Conservation (phyloP, 1,140 invertebrate genomes). For the Colletes gigas region DNA sequence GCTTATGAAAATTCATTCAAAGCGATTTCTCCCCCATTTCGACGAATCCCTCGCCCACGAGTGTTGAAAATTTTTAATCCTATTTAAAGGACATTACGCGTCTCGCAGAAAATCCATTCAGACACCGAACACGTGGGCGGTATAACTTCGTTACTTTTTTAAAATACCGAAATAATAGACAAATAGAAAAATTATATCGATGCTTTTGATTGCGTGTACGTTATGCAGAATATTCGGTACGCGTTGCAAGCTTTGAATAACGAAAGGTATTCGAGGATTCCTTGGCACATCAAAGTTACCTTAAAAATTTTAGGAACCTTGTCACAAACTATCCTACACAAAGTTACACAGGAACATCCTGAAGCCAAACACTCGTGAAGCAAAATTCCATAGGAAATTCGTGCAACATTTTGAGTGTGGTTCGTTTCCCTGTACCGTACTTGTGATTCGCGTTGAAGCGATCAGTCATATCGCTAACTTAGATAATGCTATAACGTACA, state of each 20-base stretch:
- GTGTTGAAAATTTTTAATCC: constrained; percentile 11
- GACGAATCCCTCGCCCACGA: background rate
- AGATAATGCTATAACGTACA: too few species aligned
- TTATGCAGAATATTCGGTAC: background rate
- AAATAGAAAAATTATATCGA: too few species aligned
- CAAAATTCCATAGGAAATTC: constrained; percentile 5
- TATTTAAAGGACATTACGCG: constrained; percentile 6
- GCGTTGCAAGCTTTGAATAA: too few species aligned
- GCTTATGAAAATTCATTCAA: constrained; percentile 47
- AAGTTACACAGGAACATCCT: background rate
- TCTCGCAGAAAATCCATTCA: background rate
- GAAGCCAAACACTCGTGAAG: background rate
- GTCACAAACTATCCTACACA: too few species aligned
- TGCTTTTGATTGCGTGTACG: background rate
- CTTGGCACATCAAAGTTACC: background rate
- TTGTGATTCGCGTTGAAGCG: too few species aligned
- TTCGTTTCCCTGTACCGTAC: too few species aligned
- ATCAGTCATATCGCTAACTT: too few species aligned
- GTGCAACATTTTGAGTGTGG: background rate
- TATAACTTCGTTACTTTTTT: background rate
- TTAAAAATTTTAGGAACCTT: constrained; percentile 20
- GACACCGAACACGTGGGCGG: background rate
- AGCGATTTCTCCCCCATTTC: background rate
- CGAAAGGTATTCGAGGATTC: background rate
- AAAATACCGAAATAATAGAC: too few species aligned